phyloP scores from a whole-genome alignment of 2,888 invertebrate genomes.

The Pseudolycoriella hygida region DNA sequence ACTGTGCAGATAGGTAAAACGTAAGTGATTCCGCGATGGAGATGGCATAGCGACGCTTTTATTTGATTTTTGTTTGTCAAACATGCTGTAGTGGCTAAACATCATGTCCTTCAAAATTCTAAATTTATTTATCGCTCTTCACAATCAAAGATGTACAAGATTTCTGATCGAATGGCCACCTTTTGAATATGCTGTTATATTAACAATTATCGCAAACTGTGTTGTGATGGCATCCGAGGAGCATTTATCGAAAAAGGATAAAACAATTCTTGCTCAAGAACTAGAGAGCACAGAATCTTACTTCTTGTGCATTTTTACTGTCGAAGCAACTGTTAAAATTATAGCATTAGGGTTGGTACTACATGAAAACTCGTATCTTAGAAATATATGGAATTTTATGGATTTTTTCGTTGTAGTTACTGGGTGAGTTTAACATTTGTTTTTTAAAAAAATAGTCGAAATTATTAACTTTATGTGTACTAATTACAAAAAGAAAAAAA shows the following conservation, averaged over 20 bases:
- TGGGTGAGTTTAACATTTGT: slow-evolving; percentile 49
- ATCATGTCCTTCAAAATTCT: no score
- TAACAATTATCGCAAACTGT: slow-evolving; percentile 99
- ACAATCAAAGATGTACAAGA: slow-evolving; percentile 12
- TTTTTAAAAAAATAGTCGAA: no score
- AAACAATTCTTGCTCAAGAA: slow-evolving; percentile 97
- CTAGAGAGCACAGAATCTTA: slow-evolving; percentile 98
- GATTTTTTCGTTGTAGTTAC: slow-evolving; percentile 99
- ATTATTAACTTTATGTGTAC: no score
- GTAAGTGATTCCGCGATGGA: no score
- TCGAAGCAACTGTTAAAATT: slow-evolving; percentile 99
- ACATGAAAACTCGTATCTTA: slow-evolving; percentile 97
- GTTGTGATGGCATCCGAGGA: slow-evolving; percentile 99
- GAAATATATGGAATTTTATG: slow-evolving; percentile 99
- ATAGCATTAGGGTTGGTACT: slow-evolving; percentile 99
- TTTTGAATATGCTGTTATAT: slow-evolving; percentile 99
- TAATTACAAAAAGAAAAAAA: no score
- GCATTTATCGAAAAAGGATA: slow-evolving; percentile 97
- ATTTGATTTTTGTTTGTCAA: no score
- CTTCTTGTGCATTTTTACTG: slow-evolving; percentile 99
- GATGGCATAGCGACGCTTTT: no score
- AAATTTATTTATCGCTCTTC: no score
- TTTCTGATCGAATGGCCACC: slow-evolving; percentile 99
- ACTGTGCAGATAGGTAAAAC: no score
- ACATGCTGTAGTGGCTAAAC: no score